Conservation (phyloP, 2,888 invertebrate genomes). For the Leptura quadrifasciata region DNA sequence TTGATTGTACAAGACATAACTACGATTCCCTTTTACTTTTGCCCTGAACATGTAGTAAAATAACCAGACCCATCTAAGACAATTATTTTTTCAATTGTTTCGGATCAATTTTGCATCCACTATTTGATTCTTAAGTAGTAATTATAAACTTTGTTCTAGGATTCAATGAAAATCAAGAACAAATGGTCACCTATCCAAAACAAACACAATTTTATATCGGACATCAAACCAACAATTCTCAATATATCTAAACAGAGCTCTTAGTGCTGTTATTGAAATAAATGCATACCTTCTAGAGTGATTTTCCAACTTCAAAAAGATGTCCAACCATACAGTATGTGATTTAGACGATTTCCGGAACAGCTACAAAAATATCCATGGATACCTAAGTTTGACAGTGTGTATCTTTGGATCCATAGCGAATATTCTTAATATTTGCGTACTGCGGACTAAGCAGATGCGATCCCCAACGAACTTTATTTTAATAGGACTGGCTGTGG, state of each 20-base stretch:
- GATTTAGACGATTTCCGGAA: constrained; percentile 55
- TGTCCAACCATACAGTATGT: constrained; percentile 52
- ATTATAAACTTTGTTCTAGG: background rate
- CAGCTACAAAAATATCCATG: constrained; percentile 75
- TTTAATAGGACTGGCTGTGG: constrained; percentile 87
- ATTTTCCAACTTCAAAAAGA: background rate
- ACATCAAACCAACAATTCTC: background rate
- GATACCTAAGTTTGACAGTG: constrained; percentile 87
- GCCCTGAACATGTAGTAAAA: no score
- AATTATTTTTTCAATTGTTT: no score
- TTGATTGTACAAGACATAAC: no score
- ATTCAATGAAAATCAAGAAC: background rate
- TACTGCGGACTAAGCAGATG: constrained; percentile 86
- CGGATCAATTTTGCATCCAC: no score
- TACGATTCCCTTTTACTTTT: no score
- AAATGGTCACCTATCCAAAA: background rate
- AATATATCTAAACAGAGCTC: background rate
- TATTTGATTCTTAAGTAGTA: background rate
- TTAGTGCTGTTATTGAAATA: background rate
- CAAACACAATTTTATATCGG: background rate
- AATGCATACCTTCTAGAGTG: background rate
- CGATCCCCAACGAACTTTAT: constrained; percentile 88
- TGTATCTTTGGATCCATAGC: constrained; percentile 90
- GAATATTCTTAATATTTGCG: constrained; percentile 89
- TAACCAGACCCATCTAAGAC: no score